A percentile compares a stretch with the other conserved stretches of the same genome.
These are phyloP conservation scores for Marasmarcha lunaedactyla DNA, from an alignment of 2,888 invertebrate species.

Conservation along the genomic window DNA sequence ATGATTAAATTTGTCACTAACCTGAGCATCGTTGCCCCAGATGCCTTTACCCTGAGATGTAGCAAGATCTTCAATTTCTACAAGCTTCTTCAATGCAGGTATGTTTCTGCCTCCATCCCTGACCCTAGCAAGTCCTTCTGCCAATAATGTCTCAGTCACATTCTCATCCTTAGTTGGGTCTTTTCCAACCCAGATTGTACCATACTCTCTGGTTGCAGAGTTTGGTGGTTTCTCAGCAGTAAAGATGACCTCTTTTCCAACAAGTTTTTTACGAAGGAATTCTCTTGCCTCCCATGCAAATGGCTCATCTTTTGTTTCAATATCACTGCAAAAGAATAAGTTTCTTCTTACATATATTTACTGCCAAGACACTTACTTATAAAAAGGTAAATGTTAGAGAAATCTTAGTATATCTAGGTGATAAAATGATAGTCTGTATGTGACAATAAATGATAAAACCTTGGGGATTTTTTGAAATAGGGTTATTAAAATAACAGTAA, in stretches of 20 bases:
- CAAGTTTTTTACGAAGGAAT: slow-evolving; percentile 89
- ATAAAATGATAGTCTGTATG: too few relatives aligned
- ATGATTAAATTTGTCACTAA: too few relatives aligned
- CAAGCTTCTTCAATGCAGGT: slow-evolving; percentile 76
- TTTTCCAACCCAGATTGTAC: slow-evolving; percentile 86
- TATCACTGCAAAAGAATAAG: slow-evolving; percentile 69
- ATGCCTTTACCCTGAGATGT: slow-evolving; percentile 90
- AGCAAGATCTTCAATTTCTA: slow-evolving; percentile 91
- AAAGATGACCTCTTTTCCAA: slow-evolving; percentile 92
- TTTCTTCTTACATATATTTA: too few relatives aligned
- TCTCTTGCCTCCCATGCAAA: slow-evolving; percentile 99
- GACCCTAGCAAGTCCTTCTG: slow-evolving; percentile 91
- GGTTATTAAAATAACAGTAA: too few relatives aligned
- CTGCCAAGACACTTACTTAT: too few relatives aligned
- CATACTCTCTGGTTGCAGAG: slow-evolving; percentile 86
- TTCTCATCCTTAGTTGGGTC: slow-evolving; percentile 85
- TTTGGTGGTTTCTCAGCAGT: slow-evolving; percentile 86
- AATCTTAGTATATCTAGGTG: too few relatives aligned
- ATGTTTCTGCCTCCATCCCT: slow-evolving; percentile 68
- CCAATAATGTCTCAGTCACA: slow-evolving; percentile 86
- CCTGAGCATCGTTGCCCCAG: slow-evolving; percentile 69
- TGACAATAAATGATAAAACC: too few relatives aligned
- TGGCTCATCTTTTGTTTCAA: slow-evolving; percentile 88
- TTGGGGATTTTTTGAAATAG: too few relatives aligned
- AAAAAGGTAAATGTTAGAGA: too few relatives aligned